Base-by-base conservation (phyloP, 2,113 vertebrate genomes). In the Strix aluco region DNA sequence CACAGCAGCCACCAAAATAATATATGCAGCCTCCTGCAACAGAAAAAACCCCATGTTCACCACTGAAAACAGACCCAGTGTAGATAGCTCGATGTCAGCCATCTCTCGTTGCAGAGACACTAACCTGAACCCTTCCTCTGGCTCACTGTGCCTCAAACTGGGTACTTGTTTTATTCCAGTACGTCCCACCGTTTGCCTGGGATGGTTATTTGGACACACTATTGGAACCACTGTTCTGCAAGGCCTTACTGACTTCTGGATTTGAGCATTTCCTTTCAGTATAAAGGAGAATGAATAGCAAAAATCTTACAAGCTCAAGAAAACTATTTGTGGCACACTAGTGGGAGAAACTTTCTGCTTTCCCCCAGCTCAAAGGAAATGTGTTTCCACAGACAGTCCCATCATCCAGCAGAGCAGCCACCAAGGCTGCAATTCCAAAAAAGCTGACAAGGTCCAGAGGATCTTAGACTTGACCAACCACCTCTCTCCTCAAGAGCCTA, bases 141-240 rank as follows among this genome's bases (percentile, higher is more conserved):
- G 54, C 42, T 27, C 42, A 4, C 9, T 12, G 13, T 5, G 15
- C n/a, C n/a, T 14, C 61, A 62, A 22, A 26, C 14, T 3, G 14
- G 38, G 23, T 1, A 17, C 16, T 36, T 14, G 38, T 34, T 93
- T 58, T 47, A 20, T 32, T 52, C 71, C 8, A 44, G 0, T 19
- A 16, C 0, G 4, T 30, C 44, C 79, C 66, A 57, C 9, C 0
- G 0, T 16, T 27, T 18, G 42, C 38, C 29, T 11, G 58, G 52
- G 25, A 29, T 14, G 59, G 44, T 54, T 46, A 4, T 27, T 11
- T 42, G 85, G 82, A 80, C 40, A 25, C 5, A 1, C n/a, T 10
- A 3, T 5, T 27, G 47, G 51, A 78, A 36, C 18, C 36, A 6
- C 58, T 21, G 32, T 32, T 57, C 63, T 42, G 20, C 47, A n/a